A percentile compares a stretch with the other conserved stretches of the same genome.
phyloP scores from a whole-genome alignment of 30 jellyfish, hydroid and myxozoan species.

The Haliclystus octoradiatus region DNA sequence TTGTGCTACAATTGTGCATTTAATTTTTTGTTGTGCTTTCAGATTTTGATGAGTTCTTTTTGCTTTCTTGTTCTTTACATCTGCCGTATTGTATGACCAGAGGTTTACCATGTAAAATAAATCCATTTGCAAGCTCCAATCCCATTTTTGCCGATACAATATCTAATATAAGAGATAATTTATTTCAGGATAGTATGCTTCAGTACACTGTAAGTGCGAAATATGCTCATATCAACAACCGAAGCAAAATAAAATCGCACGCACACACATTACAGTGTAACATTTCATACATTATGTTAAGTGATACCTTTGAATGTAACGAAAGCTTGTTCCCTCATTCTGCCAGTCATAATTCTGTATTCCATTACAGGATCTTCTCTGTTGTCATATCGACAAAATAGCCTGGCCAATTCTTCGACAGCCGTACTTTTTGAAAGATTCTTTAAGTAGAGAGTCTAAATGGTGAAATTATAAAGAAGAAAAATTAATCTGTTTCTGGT shows the following conservation, averaged over 20 bases:
- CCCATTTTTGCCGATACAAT: constrained; percentile 38
- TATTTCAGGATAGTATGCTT: background rate
- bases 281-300: background rate
- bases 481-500: too few relatives aligned
- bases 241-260: background rate
- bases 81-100: constrained; percentile 45
- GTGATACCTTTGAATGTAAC: constrained; percentile 57
- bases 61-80: too few relatives aligned
- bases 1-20: too few relatives aligned
- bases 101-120: constrained; percentile 49
- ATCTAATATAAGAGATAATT: constrained; percentile 5
- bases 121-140: constrained; percentile 51
- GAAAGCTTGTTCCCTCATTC: constrained; percentile 85
- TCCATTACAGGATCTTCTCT: constrained; percentile 40
- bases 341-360: constrained; percentile 54
- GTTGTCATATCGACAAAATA: constrained; percentile 44
- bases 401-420: constrained; percentile 57
- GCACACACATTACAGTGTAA: background rate
- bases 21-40: too few relatives aligned
- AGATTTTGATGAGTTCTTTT: too few relatives aligned
- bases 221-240: background rate
- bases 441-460: constrained; percentile 48
- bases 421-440: constrained; percentile 32
- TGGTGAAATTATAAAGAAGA: background rate
- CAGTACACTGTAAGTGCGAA: too few relatives aligned